Conservation (phyloP, 1,140 invertebrate genomes). For the Drosophila busckii region DNA sequence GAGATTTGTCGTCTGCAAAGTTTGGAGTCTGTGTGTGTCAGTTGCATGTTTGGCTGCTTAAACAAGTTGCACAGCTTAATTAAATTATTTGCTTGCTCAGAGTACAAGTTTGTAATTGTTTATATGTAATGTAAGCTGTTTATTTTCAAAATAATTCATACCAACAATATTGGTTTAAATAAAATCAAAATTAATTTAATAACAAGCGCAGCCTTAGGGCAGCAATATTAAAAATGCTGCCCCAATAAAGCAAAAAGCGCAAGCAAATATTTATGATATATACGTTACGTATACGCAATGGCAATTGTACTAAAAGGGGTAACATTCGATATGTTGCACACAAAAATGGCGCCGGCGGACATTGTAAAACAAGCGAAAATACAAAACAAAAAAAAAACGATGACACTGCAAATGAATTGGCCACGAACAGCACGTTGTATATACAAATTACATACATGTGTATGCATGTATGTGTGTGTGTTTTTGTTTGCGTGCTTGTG, state of each 20-base stretch:
- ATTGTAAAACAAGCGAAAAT: constrained; percentile 11
- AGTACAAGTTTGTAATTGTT: no score
- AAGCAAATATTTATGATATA: constrained; percentile 64
- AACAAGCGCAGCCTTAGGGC: not conserved
- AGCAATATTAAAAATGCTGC: constrained; percentile 23
- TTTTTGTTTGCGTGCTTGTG: constrained; percentile 4
- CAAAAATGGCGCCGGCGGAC: constrained; percentile 57
- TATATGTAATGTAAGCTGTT: no score
- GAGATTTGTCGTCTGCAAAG: constrained; percentile 56
- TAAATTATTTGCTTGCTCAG: no score
- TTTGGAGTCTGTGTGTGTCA: constrained; percentile 12
- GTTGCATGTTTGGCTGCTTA: no score
- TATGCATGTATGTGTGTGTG: constrained; percentile 4
- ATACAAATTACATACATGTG: not conserved
- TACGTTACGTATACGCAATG: constrained; percentile 15
- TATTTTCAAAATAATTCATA: no score
- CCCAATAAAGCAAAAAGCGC: constrained; percentile 29
- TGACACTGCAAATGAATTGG: constrained; percentile 65
- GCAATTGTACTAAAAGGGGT: constrained; percentile 38
- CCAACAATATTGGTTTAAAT: no score
- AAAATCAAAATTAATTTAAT: constrained; percentile 5
- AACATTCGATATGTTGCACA: constrained; percentile 45
- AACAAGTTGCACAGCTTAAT: no score
- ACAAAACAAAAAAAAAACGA: constrained; percentile 24
- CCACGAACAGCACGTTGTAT: constrained; percentile 23